Conservation (phyloP, 2,888 invertebrate species). For the Stomorhina lunata region DNA sequence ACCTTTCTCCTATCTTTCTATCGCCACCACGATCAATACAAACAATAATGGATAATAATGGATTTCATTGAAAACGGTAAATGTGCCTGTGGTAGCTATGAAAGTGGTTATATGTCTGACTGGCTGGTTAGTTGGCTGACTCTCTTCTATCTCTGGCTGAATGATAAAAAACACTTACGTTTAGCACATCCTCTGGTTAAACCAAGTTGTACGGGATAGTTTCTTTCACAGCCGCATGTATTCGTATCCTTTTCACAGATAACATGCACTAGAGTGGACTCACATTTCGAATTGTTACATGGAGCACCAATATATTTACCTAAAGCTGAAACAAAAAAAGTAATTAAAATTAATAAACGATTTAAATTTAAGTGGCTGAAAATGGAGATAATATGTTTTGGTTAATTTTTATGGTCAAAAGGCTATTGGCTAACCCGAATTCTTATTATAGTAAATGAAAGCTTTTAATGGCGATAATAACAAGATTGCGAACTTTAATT, state of each 20-base stretch:
- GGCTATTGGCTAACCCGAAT: too few relatives aligned
- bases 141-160: too few relatives aligned
- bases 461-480: too few relatives aligned
- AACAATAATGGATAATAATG: neutral
- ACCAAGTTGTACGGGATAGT: constrained; percentile 90
- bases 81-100: neutral
- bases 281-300: constrained; percentile 87
- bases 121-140: neutral
- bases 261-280: constrained; percentile 87
- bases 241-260: constrained; percentile 86
- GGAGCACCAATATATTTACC: constrained; percentile 90
- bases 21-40: neutral
- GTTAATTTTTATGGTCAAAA: too few relatives aligned
- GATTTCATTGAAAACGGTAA: neutral
- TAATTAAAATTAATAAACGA: constrained; percentile 61
- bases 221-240: constrained; percentile 89
- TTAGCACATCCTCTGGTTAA: constrained; percentile 90
- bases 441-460: too few relatives aligned
- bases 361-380: neutral
- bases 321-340: constrained; percentile 81
- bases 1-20: neutral
- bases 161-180: constrained; percentile 82
- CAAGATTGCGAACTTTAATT: too few relatives aligned
- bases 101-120: neutral
- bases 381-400: too few relatives aligned